Evolutionary conservation across 2,113 vertebrate genomes (phyloP).

Genomic region (Phylloscopus trochiloides): DNA sequence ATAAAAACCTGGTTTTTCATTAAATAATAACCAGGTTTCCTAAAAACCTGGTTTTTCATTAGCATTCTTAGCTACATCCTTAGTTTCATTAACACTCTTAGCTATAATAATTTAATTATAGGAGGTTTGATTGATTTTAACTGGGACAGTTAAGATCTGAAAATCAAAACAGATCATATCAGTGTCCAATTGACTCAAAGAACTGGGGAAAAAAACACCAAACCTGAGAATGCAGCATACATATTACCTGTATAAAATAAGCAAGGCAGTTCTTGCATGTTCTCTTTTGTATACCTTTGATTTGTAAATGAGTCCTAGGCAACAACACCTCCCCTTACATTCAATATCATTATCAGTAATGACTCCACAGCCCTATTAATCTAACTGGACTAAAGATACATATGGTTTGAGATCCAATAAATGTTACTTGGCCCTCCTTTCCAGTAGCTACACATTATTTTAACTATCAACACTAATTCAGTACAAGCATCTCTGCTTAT

Average conservation of each 20-base stretch:
- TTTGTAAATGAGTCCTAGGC: background rate
- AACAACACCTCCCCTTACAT: background rate
- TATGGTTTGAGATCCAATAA: background rate
- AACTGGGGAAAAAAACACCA: background rate
- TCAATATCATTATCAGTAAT: background rate
- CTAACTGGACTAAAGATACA: background rate
- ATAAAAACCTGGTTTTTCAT: background rate
- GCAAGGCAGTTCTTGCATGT: background rate
- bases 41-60: background rate
- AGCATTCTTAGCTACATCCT: background rate
- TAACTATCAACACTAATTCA: background rate
- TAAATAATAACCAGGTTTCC: background rate
- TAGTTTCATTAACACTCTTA: background rate
- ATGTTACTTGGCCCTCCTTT: background rate
- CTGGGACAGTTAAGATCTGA: background rate
- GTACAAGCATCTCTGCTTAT: background rate
- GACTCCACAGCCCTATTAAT: background rate
- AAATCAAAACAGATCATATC: background rate
- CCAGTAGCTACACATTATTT: background rate
- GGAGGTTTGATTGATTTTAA: background rate
- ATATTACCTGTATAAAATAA: background rate
- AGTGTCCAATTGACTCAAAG: background rate
- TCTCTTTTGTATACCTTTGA: background rate
- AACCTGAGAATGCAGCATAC: background rate
- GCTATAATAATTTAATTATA: background rate